Conservation (phyloP, 2,888 invertebrate species). For the Phytoseiulus persimilis region DNA sequence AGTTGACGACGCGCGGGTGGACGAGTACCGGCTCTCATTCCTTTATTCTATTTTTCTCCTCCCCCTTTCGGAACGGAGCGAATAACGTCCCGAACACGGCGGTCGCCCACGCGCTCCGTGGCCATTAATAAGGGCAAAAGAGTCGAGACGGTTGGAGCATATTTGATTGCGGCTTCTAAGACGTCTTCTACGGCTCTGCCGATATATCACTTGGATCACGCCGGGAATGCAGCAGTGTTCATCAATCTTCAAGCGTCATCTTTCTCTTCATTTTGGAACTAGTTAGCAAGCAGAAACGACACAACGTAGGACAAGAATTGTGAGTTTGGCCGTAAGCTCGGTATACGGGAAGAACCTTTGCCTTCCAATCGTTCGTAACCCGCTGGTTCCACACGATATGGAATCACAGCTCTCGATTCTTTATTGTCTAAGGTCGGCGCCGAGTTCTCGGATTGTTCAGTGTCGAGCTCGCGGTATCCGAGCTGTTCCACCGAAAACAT, state of each 20-base stretch:
- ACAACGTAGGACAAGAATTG: not conserved
- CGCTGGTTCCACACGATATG: too few relatives aligned
- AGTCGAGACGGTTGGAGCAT: not conserved
- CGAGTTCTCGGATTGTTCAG: too few relatives aligned
- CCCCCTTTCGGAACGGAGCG: not conserved
- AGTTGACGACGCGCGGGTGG: not conserved
- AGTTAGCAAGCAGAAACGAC: not conserved
- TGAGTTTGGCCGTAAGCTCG: too few relatives aligned
- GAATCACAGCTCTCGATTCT: too few relatives aligned
- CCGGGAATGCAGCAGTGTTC: not conserved
- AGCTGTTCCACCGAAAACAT: too few relatives aligned
- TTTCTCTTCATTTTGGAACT: not conserved
- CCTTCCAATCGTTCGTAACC: too few relatives aligned
- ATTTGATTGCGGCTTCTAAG: not conserved
- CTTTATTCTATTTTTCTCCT: not conserved
- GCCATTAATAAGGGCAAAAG: constrained; percentile 5
- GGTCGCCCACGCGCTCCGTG: not conserved
- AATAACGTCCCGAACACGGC: not conserved
- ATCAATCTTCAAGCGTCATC: not conserved
- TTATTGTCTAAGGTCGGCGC: too few relatives aligned
- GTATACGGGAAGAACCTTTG: too few relatives aligned
- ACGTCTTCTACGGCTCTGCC: not conserved
- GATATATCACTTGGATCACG: not conserved
- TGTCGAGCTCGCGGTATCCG: too few relatives aligned
- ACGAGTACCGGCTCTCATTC: not conserved